Conservation (phyloP, 2,797 vertebrate genomes). For the Thripadectes ignobilis region DNA sequence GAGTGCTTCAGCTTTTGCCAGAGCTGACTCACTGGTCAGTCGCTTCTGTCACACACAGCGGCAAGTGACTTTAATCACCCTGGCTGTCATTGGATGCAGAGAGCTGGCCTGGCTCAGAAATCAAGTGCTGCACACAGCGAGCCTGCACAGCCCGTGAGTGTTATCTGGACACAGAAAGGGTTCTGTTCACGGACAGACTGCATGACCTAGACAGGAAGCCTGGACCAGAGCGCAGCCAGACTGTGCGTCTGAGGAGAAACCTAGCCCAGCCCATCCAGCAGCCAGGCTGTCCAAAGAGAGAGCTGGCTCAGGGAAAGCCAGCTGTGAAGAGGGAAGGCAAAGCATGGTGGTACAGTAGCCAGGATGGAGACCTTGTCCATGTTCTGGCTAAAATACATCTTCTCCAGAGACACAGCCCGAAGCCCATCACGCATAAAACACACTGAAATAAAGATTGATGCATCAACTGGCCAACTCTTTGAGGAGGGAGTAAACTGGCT, state of each 20-base stretch:
- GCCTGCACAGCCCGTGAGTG: neutral
- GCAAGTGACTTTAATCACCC: conserved; percentile 31
- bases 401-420: neutral
- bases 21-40: conserved; percentile 42
- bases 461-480: neutral
- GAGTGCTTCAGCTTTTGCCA: conserved; percentile 10
- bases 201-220: conserved; percentile 38
- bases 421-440: neutral
- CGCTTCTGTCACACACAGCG: neutral
- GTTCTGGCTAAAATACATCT: neutral
- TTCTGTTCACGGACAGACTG: conserved; percentile 35
- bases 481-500: neutral
- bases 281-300: neutral
- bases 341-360: neutral
- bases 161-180: conserved; percentile 28
- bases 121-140: neutral
- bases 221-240: neutral
- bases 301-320: neutral
- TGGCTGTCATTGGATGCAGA: neutral
- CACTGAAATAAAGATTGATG: neutral
- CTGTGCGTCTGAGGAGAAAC: neutral
- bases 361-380: neutral
- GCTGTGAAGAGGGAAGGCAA: neutral
- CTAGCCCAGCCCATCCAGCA: neutral
- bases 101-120: neutral